Base-by-base conservation (phyloP, 64 coral and sea anemone genomes). In the Actinia equina region DNA sequence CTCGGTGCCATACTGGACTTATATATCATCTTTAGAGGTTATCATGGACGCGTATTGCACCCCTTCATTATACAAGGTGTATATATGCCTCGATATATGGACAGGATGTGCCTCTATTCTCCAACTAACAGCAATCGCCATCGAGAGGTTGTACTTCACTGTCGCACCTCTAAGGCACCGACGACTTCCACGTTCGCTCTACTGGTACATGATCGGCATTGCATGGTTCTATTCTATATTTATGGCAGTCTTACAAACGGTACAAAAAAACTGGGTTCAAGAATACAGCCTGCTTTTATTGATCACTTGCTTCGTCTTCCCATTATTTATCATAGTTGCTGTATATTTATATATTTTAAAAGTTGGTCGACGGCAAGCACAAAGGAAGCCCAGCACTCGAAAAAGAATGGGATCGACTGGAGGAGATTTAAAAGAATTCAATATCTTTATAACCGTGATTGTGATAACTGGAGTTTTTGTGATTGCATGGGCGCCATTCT, bases 141-240 rank as follows among this genome's bases (percentile, higher is more conserved):
- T 93, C 14, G 94, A 97, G 79, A 87, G 94, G 11, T 93, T 89
- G 41, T 52, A 88, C 53, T 92, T 90, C 19, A 90, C 76, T 52
- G 27, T 90, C 26, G 70, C 82, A 49, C 94, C 94, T 12, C 67
- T 93, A 22, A 90, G 89, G 52, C 94, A 97, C 86, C 94, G 94
- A 8, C 63, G 83, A 63, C 59, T 93, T 43, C 49, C 71, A 6
- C 85, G 59, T 25, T 84, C 77, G 8, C 46, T 90, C 17, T 93
- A 88, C 64, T 88, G 87, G 61, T 77, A 87, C 37, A 89, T 92
- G 71, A 49, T 97, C 17, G 49, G 63, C 0, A 17, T 85, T 12
- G 88, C 91, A 6, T 97, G 94, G 94, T 16, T 91, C 3, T 93
- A 84, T 26, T 88, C 91, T 1, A 83, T 86, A 19, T 10, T 71